Evolutionary conservation across 2,113 vertebrate genomes (phyloP), one percentile per base, ranked within the genome.

Genomic region (Spea multiplicata): DNA sequence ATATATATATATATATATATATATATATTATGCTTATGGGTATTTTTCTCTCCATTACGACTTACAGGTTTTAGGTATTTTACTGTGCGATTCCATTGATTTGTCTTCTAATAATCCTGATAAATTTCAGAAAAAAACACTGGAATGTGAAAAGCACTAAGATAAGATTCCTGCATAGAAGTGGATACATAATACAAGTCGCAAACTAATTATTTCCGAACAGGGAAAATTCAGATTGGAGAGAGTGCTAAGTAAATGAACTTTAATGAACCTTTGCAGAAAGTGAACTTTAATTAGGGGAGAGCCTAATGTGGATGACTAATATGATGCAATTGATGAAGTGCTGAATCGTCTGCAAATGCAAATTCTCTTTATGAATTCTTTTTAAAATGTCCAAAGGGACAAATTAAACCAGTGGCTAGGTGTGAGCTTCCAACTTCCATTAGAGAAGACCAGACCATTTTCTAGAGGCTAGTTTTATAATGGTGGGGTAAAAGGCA

Each of bases 161-260:
- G 70, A 73, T 79, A 73, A 53, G 70, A 55, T 7, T 12, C 44
- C 61, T 55, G 46, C 62, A 50, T 48, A 69, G 5, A 72, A 55
- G 70, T 44, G 10, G 62, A 73, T 50, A 47, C 71, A 57, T 55
- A 47, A 62, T 47, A 73, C 76, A 72, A 53, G 69, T 71, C 61
- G 53, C 76, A 66, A 61, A 65, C 77, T 79, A 73, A 79, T 79
- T 79, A 79, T 72, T 79, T 66, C 62, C 66, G 65, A 79, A 55
- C 70, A 57, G 70, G 50, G 30, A 59, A 78, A 73, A 66, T 13
- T 75, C 52, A 66, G 70, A 66, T 67, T 66, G 53, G n/a, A 70
- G 67, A 79, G 62, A 57, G 50, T 67, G 77, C 57, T 73, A 73
- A 73, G 73, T 70, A 73, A 73, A 67, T 79, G 77, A 71, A 79